phyloP scores from a whole-genome alignment of 1,140 invertebrate species.

The Drosophila micromelanica region DNA sequence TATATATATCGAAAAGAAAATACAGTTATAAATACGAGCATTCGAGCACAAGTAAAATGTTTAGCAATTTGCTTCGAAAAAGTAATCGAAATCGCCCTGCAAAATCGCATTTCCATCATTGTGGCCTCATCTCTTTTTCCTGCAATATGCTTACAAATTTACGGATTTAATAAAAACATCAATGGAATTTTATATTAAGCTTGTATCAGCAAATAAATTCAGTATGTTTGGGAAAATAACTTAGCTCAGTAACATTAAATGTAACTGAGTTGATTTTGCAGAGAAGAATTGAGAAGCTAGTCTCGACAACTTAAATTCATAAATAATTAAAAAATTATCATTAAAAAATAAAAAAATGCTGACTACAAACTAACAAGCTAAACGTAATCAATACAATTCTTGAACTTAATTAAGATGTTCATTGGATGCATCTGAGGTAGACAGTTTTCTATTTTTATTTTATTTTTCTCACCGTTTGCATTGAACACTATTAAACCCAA shows the following conservation, averaged over 20 bases:
- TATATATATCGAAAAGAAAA: conserved; percentile 11
- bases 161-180: not conserved
- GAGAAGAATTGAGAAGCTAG: no score
- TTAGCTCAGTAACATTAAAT: no score
- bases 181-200: not conserved
- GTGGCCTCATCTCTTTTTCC: not conserved
- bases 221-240: no score
- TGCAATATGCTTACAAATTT: conserved; percentile 2
- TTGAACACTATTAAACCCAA: conserved; percentile 4
- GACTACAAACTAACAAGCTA: no score
- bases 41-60: conserved; percentile 23
- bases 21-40: conserved; percentile 23
- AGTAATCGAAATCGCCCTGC: conserved; percentile 3
- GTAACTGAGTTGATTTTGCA: no score
- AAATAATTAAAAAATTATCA: no score
- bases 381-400: no score
- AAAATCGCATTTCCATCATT: conserved; percentile 10
- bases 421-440: not conserved
- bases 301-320: no score
- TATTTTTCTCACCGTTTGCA: not conserved
- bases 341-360: no score
- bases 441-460: conserved; percentile 6
- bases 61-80: conserved; percentile 24
- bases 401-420: not conserved
- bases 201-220: no score